Conservation (phyloP, 2,888 invertebrate genomes). For the Nymphalis polychloros region DNA sequence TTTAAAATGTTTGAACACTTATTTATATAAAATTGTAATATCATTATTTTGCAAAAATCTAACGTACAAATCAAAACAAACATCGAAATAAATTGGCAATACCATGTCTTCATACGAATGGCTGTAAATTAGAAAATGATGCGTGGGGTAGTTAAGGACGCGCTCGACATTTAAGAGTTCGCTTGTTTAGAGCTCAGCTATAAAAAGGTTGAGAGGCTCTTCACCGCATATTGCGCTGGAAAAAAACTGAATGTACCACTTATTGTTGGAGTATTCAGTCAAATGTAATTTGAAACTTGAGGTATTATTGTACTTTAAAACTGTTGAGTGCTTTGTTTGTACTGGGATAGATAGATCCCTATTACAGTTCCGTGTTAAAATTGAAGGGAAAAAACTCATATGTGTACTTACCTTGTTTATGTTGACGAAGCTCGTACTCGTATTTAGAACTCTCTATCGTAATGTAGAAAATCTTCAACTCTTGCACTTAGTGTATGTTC, state of each 20-base stretch:
- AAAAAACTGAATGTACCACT: slow-evolving; percentile 42
- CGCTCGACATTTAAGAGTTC: slow-evolving; percentile 17
- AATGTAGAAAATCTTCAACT: not conserved
- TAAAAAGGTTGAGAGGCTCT: slow-evolving; percentile 43
- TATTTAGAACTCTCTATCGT: not conserved
- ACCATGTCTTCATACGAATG: not conserved
- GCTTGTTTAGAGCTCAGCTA: slow-evolving; percentile 38
- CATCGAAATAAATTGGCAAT: not conserved
- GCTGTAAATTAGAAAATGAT: slow-evolving; percentile 1
- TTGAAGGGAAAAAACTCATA: slow-evolving; percentile 1
- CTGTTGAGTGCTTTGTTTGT: slow-evolving; percentile 31
- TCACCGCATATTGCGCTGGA: slow-evolving; percentile 43
- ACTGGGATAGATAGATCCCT: slow-evolving; percentile 16
- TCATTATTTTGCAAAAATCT: no score
- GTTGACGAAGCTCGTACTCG: not conserved
- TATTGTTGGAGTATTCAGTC: slow-evolving; percentile 39
- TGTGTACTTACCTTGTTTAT: not conserved
- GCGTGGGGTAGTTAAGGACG: slow-evolving; percentile 13
- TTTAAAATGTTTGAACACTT: no score
- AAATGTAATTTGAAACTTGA: slow-evolving; percentile 39
- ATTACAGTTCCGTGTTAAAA: slow-evolving; percentile 1
- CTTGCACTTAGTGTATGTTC: no score
- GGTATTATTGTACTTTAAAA: slow-evolving; percentile 36
- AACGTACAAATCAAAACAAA: no score
- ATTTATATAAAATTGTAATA: no score